A percentile compares a stretch with the other conserved stretches of the same genome.
These are phyloP conservation scores for Otolemur crassicaudatus DNA, from an alignment of 2,797 vertebrate species.

Conservation along the genomic window DNA sequence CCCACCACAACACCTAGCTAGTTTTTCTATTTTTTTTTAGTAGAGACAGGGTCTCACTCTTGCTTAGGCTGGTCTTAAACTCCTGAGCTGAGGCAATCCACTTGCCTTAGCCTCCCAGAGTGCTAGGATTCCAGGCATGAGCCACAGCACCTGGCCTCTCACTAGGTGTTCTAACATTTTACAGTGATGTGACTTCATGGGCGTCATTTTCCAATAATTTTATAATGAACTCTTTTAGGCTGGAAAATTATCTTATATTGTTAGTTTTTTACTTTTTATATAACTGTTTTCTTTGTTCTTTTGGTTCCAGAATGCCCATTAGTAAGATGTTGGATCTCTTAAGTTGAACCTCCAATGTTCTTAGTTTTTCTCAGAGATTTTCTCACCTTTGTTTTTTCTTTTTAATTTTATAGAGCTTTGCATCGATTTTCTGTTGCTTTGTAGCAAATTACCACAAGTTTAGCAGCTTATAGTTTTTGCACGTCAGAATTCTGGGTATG, in stretches of 20 bases:
- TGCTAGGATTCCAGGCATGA: no score
- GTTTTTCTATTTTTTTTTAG: no score
- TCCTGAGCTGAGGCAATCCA: no score
- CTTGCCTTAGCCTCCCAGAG: no score
- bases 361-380: slow-evolving; percentile 31
- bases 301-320: not conserved
- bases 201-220: not conserved
- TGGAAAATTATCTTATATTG: not conserved
- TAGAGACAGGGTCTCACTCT: no score
- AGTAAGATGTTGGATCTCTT: not conserved
- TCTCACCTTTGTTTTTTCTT: slow-evolving; percentile 9
- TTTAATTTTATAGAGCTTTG: not conserved
- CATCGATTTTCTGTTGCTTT: not conserved
- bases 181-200: not conserved
- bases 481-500: not conserved
- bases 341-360: not conserved
- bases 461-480: not conserved
- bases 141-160: no score
- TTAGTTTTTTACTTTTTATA: not conserved
- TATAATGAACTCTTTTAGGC: not conserved
- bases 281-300: slow-evolving; percentile 27
- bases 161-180: not conserved
- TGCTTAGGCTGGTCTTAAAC: no score
- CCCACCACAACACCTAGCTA: no score
- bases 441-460: not conserved